phyloP scores from a whole-genome alignment of 2,888 invertebrate species.

The Caenorhabditis panamensis region DNA sequence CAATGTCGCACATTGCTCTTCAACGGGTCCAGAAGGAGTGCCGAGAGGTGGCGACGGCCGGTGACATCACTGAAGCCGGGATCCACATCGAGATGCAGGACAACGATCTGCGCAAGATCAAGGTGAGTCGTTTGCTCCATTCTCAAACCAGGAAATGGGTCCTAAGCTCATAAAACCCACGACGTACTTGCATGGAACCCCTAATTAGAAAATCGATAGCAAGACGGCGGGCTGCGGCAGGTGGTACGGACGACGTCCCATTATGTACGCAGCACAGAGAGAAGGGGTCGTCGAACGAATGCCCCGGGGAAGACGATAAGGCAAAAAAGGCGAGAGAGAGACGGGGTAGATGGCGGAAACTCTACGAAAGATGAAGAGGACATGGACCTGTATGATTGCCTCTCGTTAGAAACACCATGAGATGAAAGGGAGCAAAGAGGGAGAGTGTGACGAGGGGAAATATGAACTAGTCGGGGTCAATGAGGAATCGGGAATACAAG shows the following conservation, averaged over 20 bases:
- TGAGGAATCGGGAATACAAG: no score
- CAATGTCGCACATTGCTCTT: conserved; percentile 92
- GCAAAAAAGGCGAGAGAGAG: no score
- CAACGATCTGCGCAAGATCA: conserved; percentile 92
- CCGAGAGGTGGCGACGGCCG: conserved; percentile 90
- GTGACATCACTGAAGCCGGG: conserved; percentile 82
- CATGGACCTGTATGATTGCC: no score
- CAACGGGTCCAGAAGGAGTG: conserved; percentile 97
- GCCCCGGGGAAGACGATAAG: no score
- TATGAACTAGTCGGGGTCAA: no score
- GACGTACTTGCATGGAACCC: neutral
- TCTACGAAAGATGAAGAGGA: no score
- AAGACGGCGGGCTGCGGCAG: neutral
- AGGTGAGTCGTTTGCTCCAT: conserved; percentile 86
- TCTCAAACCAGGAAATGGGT: neutral
- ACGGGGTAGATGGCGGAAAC: no score
- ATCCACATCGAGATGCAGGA: conserved; percentile 89
- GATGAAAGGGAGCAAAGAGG: no score
- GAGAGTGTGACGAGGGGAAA: no score
- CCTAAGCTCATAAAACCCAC: neutral
- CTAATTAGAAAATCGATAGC: conserved; percentile 17
- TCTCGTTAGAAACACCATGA: no score
- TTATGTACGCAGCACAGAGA: no score
- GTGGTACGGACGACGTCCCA: neutral
- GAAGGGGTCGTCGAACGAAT: no score